A percentile compares a stretch with the other conserved stretches of the same genome.
Conservation (phyloP, 2,113 vertebrate species). For the Scomber colias region DNA sequence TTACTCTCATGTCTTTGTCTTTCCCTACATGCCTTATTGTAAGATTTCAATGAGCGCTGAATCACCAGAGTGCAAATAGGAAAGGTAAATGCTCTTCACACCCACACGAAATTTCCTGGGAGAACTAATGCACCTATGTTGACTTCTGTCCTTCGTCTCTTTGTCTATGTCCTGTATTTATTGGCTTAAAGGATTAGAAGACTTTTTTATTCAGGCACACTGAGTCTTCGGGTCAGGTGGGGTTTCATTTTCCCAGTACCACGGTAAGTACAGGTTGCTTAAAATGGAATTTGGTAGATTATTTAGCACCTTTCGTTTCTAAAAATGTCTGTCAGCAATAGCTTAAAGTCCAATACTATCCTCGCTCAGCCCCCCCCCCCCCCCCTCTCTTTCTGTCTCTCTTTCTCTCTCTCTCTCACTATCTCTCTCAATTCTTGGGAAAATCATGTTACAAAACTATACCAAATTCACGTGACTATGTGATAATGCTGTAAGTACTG, state of each 20-base stretch:
- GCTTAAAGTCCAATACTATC: constrained; percentile 14
- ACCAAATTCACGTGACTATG: no score
- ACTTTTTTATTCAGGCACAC: constrained; percentile 69
- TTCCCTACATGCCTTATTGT: background rate
- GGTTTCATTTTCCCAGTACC: constrained; percentile 35
- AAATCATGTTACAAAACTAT: no score
- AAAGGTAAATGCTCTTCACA: constrained; percentile 22
- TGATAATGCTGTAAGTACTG: no score
- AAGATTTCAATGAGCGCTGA: constrained; percentile 30
- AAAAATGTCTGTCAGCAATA: constrained; percentile 28
- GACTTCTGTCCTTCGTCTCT: constrained; percentile 62
- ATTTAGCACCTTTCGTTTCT: constrained; percentile 38
- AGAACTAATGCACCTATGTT: constrained; percentile 39
- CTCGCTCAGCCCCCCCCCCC: no score
- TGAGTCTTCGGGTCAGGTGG: constrained; percentile 50
- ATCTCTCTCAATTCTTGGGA: background rate
- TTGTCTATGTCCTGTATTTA: constrained; percentile 64
- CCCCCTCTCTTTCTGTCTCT: background rate
- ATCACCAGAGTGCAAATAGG: constrained; percentile 45
- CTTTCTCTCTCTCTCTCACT: background rate
- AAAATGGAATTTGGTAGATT: constrained; percentile 47
- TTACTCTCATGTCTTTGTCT: constrained; percentile 10
- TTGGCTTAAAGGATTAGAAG: constrained; percentile 81
- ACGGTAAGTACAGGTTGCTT: constrained; percentile 15
- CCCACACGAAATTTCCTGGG: constrained; percentile 34